These are phyloP conservation scores for Piprites chloris DNA, from an alignment of 2,113 vertebrate species.

Conservation along the genomic window DNA sequence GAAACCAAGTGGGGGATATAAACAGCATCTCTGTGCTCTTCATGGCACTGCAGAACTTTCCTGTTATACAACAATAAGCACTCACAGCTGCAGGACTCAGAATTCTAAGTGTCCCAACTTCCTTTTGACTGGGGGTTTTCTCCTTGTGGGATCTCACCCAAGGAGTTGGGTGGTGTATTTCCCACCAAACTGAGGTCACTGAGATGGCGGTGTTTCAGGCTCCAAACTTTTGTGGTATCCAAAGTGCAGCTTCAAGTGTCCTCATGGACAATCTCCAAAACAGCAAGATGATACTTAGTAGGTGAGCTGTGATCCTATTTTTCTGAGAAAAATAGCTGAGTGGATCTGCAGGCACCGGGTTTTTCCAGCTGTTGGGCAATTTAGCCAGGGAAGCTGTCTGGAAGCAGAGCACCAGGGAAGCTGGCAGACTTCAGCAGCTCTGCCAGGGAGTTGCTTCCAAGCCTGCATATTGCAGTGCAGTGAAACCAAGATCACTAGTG, in stretches of 20 bases:
- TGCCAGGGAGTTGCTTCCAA: neutral
- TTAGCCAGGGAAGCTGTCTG: neutral
- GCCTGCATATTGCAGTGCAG: neutral
- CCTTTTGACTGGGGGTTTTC: neutral
- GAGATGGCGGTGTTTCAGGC: neutral
- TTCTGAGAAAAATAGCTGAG: neutral
- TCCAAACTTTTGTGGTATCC: neutral
- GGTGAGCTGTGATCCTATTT: neutral
- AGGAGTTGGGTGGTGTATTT: neutral
- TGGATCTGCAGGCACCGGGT: neutral
- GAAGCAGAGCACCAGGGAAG: neutral
- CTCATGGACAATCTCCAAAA: neutral
- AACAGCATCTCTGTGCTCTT: neutral
- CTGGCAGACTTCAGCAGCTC: neutral
- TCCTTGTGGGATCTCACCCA: neutral
- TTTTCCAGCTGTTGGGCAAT: neutral
- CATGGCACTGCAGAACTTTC: neutral
- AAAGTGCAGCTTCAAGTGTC: neutral
- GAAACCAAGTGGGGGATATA: neutral
- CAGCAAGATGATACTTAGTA: neutral
- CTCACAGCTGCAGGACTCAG: neutral
- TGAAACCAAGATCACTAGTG: neutral
- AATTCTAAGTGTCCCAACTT: neutral
- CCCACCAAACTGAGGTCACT: fast-evolving
- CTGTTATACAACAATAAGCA: neutral